Conservation (phyloP, 1,140 invertebrate species). For the Epicauta chinensis region DNA sequence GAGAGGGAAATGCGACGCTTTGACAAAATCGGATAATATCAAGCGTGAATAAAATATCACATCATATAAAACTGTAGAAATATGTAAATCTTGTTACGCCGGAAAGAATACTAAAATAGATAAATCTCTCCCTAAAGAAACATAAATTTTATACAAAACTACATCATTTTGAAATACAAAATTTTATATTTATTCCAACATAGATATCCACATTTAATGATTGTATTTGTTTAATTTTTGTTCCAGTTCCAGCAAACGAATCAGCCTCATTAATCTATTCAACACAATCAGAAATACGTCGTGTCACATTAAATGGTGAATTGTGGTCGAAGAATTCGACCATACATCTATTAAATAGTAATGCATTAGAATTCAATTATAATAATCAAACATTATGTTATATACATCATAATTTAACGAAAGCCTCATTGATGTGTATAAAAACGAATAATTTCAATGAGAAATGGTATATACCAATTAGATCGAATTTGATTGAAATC, state of each 20-base stretch:
- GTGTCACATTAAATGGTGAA: conserved; percentile 49
- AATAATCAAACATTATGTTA: conserved; percentile 62
- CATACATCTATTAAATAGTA: conserved; percentile 42
- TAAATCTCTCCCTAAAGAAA: too few relatives aligned
- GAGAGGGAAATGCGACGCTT: too few relatives aligned
- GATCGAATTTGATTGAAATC: conserved; percentile 51
- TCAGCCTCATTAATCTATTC: conserved; percentile 49
- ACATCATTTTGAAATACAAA: too few relatives aligned
- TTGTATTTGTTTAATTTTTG: background rate
- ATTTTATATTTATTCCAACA: too few relatives aligned
- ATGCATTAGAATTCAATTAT: conserved; percentile 50
- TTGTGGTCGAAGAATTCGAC: conserved; percentile 42
- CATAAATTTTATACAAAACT: too few relatives aligned
- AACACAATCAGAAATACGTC: conserved; percentile 48
- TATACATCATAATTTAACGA: conserved; percentile 53
- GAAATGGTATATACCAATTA: conserved; percentile 51
- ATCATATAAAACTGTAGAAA: too few relatives aligned
- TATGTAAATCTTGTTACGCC: too few relatives aligned
- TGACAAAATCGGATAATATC: too few relatives aligned
- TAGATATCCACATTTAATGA: too few relatives aligned
- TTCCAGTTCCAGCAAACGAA: conserved; percentile 48
- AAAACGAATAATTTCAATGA: conserved; percentile 53
- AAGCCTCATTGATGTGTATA: conserved; percentile 52
- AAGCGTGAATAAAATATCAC: too few relatives aligned
- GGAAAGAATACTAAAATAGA: too few relatives aligned